These are phyloP conservation scores for Prunella fulvescens DNA, from an alignment of 2,113 vertebrate species.

Conservation along the genomic window DNA sequence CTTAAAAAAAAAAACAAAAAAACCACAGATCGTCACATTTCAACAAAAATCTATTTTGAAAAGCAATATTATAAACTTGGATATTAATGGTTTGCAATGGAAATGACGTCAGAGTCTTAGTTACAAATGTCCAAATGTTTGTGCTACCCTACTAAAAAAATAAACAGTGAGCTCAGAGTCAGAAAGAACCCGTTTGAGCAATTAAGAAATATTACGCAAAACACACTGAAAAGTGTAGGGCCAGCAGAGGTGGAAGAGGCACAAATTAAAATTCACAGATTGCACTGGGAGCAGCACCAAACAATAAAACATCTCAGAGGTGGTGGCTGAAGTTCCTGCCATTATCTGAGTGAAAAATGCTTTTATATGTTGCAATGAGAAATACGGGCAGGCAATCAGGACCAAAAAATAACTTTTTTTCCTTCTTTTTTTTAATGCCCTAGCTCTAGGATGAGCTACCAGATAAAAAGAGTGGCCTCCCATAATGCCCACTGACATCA, in stretches of 20 bases:
- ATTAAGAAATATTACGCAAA: not conserved
- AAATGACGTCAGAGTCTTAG: conserved; percentile 18
- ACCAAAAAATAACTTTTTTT: not conserved
- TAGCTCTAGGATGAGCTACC: not conserved
- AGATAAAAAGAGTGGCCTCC: not conserved
- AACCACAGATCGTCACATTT: not conserved
- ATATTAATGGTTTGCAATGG: conserved; percentile 25
- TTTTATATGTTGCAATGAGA: not conserved
- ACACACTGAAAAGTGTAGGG: not conserved
- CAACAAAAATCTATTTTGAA: not conserved
- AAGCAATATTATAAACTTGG: not conserved
- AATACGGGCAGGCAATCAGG: not conserved
- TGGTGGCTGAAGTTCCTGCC: not conserved
- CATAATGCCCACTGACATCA: conserved; percentile 3
- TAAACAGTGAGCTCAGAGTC: not conserved
- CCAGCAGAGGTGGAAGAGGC: not conserved
- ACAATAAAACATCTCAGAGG: not conserved
- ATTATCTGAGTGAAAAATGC: not conserved
- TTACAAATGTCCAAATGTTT: conserved; percentile 37
- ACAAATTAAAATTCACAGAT: conserved; percentile 36
- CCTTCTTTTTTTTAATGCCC: not conserved
- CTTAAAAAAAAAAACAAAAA: not conserved
- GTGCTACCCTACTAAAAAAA: conserved; percentile 12
- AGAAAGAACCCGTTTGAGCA: not conserved
- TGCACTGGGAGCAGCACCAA: not conserved